These are phyloP conservation scores for Enteromius paludinosus DNA, from an alignment of 2,797 vertebrate genomes.

Conservation along the genomic window DNA sequence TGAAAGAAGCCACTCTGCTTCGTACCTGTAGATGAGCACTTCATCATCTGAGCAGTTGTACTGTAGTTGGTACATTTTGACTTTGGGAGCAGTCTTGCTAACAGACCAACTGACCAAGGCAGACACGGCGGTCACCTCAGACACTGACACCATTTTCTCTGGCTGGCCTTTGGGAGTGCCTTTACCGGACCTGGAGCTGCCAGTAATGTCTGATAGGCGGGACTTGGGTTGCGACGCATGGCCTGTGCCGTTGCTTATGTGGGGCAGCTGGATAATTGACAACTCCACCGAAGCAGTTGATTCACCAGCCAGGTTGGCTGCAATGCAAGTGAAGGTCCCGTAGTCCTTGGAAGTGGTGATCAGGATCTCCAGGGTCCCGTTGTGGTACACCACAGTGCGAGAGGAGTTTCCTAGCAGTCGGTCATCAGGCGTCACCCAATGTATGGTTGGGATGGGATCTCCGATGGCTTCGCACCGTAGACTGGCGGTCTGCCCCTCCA, in stretches of 20 bases:
- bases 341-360: conserved; percentile 94
- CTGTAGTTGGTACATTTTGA: conserved; percentile 97
- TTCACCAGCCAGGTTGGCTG: conserved; percentile 91
- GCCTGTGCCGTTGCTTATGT: conserved; percentile 87
- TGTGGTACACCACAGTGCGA: conserved; percentile 82
- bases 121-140: conserved; percentile 88
- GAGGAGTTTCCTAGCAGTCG: conserved; percentile 88
- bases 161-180: conserved; percentile 79
- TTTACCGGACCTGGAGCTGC: conserved; percentile 84
- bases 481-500: conserved; percentile 90
- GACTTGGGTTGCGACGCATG: conserved; percentile 83
- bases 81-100: conserved; percentile 88
- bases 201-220: conserved; percentile 90
- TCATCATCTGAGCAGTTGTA: conserved; percentile 96
- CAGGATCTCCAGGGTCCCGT: conserved; percentile 90
- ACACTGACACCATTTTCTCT: conserved; percentile 85
- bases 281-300: conserved; percentile 89
- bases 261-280: conserved; percentile 90
- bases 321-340: conserved; percentile 93
- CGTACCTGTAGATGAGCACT: conserved; percentile 95
- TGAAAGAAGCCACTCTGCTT: not conserved
- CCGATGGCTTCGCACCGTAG: conserved; percentile 91
- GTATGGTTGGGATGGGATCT: conserved; percentile 89
- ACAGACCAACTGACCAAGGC: conserved; percentile 91
- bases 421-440: conserved; percentile 92